phyloP scores from a whole-genome alignment of 2,797 vertebrate species.

The Syndactyla subalaris region DNA sequence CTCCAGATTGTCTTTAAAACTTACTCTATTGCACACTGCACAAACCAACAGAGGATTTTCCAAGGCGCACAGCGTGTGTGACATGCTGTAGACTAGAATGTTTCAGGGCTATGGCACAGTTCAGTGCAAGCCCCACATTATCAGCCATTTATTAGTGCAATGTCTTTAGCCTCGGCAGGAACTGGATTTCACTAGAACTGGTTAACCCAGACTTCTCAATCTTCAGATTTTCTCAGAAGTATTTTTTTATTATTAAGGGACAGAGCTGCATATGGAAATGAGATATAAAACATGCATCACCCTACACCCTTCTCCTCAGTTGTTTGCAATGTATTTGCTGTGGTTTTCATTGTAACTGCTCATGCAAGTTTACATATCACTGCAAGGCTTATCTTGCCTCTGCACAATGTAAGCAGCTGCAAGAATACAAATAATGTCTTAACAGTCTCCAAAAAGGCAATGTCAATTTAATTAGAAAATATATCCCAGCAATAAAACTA shows the following conservation, averaged over 20 bases:
- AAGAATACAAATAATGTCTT: background rate
- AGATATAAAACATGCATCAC: background rate
- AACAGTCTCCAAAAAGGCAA: background rate
- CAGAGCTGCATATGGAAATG: background rate
- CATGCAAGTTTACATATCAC: background rate
- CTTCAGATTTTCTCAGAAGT: background rate
- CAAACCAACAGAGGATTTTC: background rate
- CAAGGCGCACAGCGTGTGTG: background rate
- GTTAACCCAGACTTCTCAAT: background rate
- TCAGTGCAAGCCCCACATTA: background rate
- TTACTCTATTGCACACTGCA: background rate
- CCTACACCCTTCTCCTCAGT: background rate
- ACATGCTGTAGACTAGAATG: background rate
- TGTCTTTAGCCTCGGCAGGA: background rate
- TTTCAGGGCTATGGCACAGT: background rate
- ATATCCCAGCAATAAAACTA: constrained; percentile 4
- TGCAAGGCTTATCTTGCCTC: background rate
- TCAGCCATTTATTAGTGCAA: background rate
- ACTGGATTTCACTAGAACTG: background rate
- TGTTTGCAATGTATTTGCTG: background rate
- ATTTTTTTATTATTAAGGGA: background rate
- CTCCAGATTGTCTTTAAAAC: background rate
- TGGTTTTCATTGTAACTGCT: background rate
- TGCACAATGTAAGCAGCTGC: background rate
- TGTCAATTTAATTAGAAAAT: constrained; percentile 26